Base-by-base conservation (phyloP, 2,888 invertebrate species). In the Dynastes tityus region DNA sequence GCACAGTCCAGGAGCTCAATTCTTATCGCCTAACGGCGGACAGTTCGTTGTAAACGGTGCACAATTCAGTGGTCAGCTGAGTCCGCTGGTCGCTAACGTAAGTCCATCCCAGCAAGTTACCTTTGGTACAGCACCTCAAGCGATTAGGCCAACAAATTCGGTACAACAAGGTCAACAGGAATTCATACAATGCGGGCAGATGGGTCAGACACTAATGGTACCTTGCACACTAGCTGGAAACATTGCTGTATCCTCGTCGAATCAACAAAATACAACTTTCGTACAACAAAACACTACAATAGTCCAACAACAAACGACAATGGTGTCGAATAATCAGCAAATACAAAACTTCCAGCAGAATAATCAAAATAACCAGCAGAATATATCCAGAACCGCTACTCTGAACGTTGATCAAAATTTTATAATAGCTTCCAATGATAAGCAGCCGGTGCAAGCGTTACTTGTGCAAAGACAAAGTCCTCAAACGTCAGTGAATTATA, bases 201-300 rank as follows among this genome's bases (percentile, higher is more conserved):
- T 92, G 90, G 94, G 94, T 0, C 94, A 94, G 85, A 92, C 94
- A 0, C 84, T 94, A 78, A 93, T 94, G 92, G 93, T 94, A 11
- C 94, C 94, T 1, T 90, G 94, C 73, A 91, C 92, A 0, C 91
- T 91, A 0, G 87, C 89, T 0, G 89, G 88, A 65, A 93, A 92
- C 84, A 92, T 91, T 78, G 91, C 90, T 0, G 90, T 91, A 0
- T 87, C 91, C 27, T 90, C 91, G 0, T 89, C 90, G 13, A 92
- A 91, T 85, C 91, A 93, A 92, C 91, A 77, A 91, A 88, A 83
- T 93, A 93, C 0, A 9, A 95, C 96, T 0, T 95, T 93, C 84
- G 95, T 96, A 1, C 96, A 95, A 83, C 95, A 96, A 83, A 96
- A 96, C 85, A 95, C 96, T 0, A 95, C 96, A 0, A 95, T 96